Conservation (phyloP, 2,888 invertebrate species). For the Drosophila paucipuncta region DNA sequence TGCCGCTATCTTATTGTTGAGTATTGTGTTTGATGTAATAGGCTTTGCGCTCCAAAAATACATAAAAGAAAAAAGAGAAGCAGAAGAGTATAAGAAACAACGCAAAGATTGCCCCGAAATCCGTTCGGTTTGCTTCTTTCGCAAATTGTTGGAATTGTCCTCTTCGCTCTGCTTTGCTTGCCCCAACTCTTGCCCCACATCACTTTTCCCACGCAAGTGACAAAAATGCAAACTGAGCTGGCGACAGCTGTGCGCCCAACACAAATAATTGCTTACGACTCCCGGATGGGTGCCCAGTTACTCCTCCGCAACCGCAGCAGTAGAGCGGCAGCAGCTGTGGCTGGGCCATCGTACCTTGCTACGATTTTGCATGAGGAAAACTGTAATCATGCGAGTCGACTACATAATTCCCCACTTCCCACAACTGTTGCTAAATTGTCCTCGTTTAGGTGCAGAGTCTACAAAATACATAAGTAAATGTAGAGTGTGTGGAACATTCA, state of each 20-base stretch:
- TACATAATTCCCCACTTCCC: constrained; percentile 24
- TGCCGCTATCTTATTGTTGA: constrained; percentile 63
- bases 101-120: constrained; percentile 47
- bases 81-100: constrained; percentile 36
- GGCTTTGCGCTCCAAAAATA: constrained; percentile 79
- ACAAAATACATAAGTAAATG: constrained; percentile 1
- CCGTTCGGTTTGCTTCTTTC: constrained; percentile 68
- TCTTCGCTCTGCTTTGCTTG: constrained; percentile 42
- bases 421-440: constrained; percentile 53
- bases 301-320: constrained; percentile 26
- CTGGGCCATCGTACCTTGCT: constrained; percentile 39
- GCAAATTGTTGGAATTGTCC: constrained; percentile 78
- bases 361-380: constrained; percentile 16
- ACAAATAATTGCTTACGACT: constrained; percentile 73
- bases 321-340: constrained; percentile 25
- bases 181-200: constrained; percentile 52
- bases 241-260: constrained; percentile 61
- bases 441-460: constrained; percentile 44
- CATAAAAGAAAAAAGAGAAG: constrained; percentile 13
- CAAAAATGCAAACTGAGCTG: constrained; percentile 48
- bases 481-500: neutral
- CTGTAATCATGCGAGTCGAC: constrained; percentile 48
- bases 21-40: constrained; percentile 81
- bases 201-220: constrained; percentile 24
- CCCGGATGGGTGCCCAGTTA: constrained; percentile 29